phyloP scores from a whole-genome alignment of 2,888 invertebrate species.

The Pseudoips prasinana region DNA sequence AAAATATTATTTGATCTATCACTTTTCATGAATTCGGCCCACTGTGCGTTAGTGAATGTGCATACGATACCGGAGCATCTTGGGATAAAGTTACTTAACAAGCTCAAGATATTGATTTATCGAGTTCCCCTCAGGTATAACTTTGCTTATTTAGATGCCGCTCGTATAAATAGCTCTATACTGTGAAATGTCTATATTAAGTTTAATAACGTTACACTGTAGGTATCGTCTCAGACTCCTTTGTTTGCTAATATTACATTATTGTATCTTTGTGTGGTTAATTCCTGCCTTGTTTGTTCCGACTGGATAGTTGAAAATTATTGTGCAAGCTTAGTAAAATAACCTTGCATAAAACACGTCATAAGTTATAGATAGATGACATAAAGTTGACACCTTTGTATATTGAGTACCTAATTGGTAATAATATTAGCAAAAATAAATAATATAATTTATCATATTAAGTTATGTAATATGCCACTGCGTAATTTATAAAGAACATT shows the following conservation, averaged over 20 bases:
- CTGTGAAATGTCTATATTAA: slow-evolving; percentile 11
- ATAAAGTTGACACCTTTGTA: too few species aligned
- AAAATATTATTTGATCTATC: too few species aligned
- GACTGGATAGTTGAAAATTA: too few species aligned
- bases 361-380: too few species aligned
- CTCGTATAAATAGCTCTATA: slow-evolving; percentile 1
- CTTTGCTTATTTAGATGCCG: slow-evolving; percentile 34
- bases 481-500: too few species aligned
- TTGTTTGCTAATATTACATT: not conserved
- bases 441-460: too few species aligned
- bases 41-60: slow-evolving; percentile 49
- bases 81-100: slow-evolving; percentile 69
- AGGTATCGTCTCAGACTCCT: not conserved
- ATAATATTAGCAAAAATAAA: too few species aligned
- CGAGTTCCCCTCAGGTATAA: slow-evolving; percentile 54
- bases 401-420: too few species aligned
- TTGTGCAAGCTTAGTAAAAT: too few species aligned
- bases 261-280: not conserved
- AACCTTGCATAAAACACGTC: too few species aligned
- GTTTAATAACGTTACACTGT: slow-evolving; percentile 1
- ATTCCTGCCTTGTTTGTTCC: not conserved
- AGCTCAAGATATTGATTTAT: slow-evolving; percentile 71
- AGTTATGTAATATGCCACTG: too few species aligned
- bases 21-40: too few species aligned
- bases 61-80: slow-evolving; percentile 60